Percentiles rank a stretch among this genome's conserved stretches.
These are phyloP conservation scores for Pygathrix nemaeus DNA, from an alignment of 2,113 vertebrate genomes.

Conservation along the genomic window DNA sequence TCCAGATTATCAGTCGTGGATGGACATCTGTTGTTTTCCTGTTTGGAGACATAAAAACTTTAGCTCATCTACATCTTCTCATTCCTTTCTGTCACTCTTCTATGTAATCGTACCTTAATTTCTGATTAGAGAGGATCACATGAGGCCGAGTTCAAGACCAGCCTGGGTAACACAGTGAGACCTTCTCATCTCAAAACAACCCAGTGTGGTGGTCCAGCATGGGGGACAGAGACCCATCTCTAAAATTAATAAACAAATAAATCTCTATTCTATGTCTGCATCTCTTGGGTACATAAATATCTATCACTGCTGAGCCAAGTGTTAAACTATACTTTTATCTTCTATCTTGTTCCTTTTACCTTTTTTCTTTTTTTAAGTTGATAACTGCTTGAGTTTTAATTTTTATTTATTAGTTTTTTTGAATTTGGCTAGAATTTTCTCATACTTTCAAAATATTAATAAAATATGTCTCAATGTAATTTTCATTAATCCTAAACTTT, in stretches of 20 bases:
- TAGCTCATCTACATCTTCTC: not conserved
- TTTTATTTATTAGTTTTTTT: not conserved
- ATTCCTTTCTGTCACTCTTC: not conserved
- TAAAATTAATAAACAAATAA: not conserved
- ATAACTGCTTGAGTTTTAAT: slow-evolving; percentile 11
- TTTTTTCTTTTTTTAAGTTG: not conserved
- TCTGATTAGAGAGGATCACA: not conserved
- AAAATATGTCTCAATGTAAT: not conserved
- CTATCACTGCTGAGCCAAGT: not conserved
- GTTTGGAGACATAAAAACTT: not conserved
- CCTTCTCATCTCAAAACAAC: too few species aligned
- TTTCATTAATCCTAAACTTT: not conserved
- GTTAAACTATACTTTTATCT: slow-evolving; percentile 1
- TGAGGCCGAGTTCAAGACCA: too few species aligned
- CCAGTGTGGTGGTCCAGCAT: too few species aligned
- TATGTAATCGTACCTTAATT: not conserved
- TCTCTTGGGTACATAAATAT: not conserved
- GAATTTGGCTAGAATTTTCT: not conserved
- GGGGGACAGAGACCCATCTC: too few species aligned
- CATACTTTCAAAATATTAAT: not conserved
- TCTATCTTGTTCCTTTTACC: not conserved
- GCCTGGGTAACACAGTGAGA: too few species aligned
- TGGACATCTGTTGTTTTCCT: not conserved
- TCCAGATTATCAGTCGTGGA: not conserved
- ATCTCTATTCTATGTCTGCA: not conserved